phyloP scores from a whole-genome alignment of 2,797 vertebrate genomes.

The Pachyuromys duprasi region DNA sequence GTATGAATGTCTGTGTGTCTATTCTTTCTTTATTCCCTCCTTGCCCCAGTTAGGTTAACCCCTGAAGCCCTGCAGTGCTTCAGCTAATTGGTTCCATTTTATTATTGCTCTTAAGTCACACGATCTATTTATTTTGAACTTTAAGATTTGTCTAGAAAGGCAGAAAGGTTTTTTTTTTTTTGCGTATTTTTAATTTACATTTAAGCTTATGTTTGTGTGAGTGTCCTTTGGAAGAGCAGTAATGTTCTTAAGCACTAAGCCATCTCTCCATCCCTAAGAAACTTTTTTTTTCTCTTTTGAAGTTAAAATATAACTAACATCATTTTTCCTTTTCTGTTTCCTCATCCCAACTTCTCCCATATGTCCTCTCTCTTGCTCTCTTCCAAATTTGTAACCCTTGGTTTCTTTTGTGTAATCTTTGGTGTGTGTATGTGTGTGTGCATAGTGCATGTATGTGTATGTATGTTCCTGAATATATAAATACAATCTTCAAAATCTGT shows the following conservation, averaged over 20 bases:
- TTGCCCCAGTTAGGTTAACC: not conserved
- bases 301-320: not conserved
- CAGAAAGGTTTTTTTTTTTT: not conserved
- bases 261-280: too few relatives aligned
- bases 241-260: not conserved
- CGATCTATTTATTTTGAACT: constrained; percentile 21
- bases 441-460: not conserved
- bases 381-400: not conserved
- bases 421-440: not conserved
- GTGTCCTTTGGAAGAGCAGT: not conserved
- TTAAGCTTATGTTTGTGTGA: not conserved
- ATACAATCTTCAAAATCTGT: not conserved
- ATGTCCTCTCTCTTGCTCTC: not conserved
- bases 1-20: not conserved
- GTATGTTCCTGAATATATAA: not conserved
- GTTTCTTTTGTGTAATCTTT: not conserved
- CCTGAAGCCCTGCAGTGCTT: not conserved
- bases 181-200: not conserved
- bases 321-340: not conserved
- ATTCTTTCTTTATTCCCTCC: not conserved
- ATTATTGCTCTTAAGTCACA: not conserved
- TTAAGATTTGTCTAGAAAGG: constrained; percentile 28
- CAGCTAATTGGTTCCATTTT: not conserved
- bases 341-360: not conserved
- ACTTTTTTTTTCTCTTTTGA: not conserved